Conservation (phyloP, 2,113 vertebrate genomes). For the Epinephelus fuscoguttatus region DNA sequence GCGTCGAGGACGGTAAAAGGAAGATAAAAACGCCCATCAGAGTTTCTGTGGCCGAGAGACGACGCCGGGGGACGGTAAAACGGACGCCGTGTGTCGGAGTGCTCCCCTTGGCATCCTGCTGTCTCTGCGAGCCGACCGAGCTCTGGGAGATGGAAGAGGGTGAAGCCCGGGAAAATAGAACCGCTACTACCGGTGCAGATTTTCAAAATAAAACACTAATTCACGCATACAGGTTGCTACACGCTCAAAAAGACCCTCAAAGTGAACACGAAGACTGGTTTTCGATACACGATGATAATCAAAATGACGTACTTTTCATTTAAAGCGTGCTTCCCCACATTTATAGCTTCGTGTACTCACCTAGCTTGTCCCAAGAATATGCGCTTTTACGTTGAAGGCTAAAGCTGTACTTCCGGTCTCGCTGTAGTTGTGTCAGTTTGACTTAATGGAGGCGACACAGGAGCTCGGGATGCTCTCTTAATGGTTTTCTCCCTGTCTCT, state of each 20-base stretch:
- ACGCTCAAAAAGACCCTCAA: neutral
- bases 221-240: fast-evolving
- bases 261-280: fast-evolving
- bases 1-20: conserved; percentile 67
- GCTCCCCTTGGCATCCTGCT: conserved; percentile 77
- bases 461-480: conserved; percentile 27
- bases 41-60: conserved; percentile 67
- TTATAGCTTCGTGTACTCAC: conserved; percentile 15
- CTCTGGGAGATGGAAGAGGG: conserved; percentile 34
- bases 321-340: neutral
- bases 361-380: too few relatives aligned
- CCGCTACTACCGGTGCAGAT: fast-evolving
- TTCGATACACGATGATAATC: too few relatives aligned
- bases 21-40: conserved; percentile 79
- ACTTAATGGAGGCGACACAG: conserved; percentile 35
- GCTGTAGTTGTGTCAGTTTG: neutral
- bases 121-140: conserved; percentile 66
- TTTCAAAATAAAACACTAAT: conserved; percentile 64
- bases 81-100: conserved; percentile 67
- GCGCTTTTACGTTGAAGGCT: conserved; percentile 48
- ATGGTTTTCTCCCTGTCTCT: neutral
- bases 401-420: neutral
- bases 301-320: fast-evolving
- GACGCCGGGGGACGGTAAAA: conserved; percentile 66
- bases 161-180: conserved; percentile 12